Evolutionary conservation across 2,113 vertebrate species (phyloP).

Genomic region (Pelusios castaneus): DNA sequence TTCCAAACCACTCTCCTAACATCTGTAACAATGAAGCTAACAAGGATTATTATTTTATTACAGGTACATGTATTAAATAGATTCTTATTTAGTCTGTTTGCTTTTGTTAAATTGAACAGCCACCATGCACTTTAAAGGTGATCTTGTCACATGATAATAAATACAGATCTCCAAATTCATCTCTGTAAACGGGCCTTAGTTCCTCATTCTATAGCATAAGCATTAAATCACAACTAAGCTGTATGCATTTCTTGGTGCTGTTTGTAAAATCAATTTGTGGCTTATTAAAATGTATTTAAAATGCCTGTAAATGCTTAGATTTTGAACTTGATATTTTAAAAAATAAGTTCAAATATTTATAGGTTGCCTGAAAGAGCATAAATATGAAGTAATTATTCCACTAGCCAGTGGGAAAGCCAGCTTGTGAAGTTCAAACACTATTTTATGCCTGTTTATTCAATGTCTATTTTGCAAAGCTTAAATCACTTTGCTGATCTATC

Average conservation of each 20-base stretch:
- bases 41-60: not conserved
- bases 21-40: not conserved
- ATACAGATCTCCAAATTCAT: not conserved
- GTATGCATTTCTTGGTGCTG: slow-evolving; percentile 53
- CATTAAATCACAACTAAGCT: slow-evolving; percentile 34
- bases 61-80: not conserved
- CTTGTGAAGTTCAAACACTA: rapidly evolving
- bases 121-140: not conserved
- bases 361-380: slow-evolving; percentile 41
- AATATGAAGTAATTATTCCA: slow-evolving; percentile 54
- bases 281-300: slow-evolving; percentile 55
- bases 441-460: not conserved
- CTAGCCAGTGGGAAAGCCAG: slow-evolving; percentile 9
- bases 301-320: not conserved
- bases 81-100: not conserved
- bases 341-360: slow-evolving; percentile 39
- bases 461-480: not conserved
- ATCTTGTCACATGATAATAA: not conserved
- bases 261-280: slow-evolving; percentile 56
- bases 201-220: not conserved
- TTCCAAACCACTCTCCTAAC: not conserved
- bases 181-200: slow-evolving; percentile 1
- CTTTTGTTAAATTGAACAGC: not conserved
- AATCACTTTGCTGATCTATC: not conserved
- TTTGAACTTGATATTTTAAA: not conserved